These are phyloP conservation scores for Rhinolophus ferrumequinum DNA, from an alignment of 2,113 vertebrate species.

Conservation along the genomic window DNA sequence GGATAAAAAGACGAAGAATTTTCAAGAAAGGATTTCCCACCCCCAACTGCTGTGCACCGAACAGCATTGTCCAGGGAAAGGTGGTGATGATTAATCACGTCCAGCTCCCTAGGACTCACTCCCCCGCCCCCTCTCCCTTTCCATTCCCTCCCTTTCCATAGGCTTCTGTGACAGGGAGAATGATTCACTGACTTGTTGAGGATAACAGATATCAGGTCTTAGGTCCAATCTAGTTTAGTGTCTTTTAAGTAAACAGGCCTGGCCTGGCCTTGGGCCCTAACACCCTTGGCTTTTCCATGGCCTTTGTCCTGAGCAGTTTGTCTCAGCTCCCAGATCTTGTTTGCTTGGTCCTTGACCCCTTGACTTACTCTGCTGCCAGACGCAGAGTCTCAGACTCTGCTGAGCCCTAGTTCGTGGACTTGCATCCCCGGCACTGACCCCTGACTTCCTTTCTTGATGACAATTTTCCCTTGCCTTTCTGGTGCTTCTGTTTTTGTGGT, in stretches of 20 bases:
- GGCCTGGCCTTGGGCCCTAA: not conserved
- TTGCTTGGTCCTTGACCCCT: not conserved
- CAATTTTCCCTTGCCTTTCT: not conserved
- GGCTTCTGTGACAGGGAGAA: constrained; percentile 62
- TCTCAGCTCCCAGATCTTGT: not conserved
- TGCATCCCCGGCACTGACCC: not conserved
- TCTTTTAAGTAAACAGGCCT: constrained; percentile 59
- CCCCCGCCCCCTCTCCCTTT: constrained; percentile 37
- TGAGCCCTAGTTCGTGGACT: not conserved
- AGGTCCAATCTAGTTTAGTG: constrained; percentile 14
- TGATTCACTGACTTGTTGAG: constrained; percentile 75
- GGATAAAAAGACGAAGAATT: constrained; percentile 74
- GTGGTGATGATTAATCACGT: constrained; percentile 52
- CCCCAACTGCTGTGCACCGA: constrained; percentile 62
- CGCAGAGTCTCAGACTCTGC: not conserved
- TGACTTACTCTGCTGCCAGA: not conserved
- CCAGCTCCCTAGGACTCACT: constrained; percentile 53
- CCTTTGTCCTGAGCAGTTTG: not conserved
- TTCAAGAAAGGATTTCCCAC: constrained; percentile 69
- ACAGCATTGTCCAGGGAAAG: constrained; percentile 65
- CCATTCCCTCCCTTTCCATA: constrained; percentile 24
- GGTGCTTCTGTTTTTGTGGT: not conserved
- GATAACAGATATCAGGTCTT: constrained; percentile 68
- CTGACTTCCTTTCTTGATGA: not conserved
- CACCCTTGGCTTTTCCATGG: not conserved